Percentiles rank a stretch among this genome's conserved stretches.
phyloP scores from a whole-genome alignment of 2,113 vertebrate genomes.

The Pomatostomus ruficeps region DNA sequence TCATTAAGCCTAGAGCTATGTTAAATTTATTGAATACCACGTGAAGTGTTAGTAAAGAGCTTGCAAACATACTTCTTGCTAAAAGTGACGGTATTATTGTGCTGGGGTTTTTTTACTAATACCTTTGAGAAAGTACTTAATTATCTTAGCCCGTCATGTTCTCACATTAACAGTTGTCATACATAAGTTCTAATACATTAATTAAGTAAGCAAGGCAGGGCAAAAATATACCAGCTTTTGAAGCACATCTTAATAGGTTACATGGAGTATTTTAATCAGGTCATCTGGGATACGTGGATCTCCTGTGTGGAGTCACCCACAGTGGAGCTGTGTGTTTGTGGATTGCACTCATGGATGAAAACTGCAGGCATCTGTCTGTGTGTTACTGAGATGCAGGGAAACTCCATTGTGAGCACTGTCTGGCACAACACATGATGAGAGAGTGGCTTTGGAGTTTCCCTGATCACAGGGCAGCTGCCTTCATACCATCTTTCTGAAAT shows the following conservation, averaged over 20 bases:
- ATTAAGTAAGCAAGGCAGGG: not conserved
- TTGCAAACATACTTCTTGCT: not conserved
- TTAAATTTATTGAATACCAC: not conserved
- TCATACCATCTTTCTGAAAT: not conserved
- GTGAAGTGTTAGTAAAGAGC: not conserved
- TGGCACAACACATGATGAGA: not conserved
- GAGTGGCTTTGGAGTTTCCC: not conserved
- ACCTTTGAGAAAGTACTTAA: not conserved
- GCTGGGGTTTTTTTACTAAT: not conserved
- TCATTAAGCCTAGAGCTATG: not conserved
- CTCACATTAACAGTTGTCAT: not conserved
- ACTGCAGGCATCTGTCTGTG: not conserved
- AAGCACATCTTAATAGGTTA: not conserved
- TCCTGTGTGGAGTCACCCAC: not conserved
- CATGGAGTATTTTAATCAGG: not conserved
- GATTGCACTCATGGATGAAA: not conserved
- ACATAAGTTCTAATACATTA: not conserved
- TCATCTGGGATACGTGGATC: fast-evolving
- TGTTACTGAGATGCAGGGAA: too few species aligned
- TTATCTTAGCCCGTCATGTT: not conserved
- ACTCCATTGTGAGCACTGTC: not conserved
- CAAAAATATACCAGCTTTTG: not conserved
- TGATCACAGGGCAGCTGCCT: not conserved
- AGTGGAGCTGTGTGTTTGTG: not conserved
- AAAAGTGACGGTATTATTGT: not conserved